Evolutionary conservation across 2,888 invertebrate genomes (phyloP).

Genomic region (Poecilus cupreus): DNA sequence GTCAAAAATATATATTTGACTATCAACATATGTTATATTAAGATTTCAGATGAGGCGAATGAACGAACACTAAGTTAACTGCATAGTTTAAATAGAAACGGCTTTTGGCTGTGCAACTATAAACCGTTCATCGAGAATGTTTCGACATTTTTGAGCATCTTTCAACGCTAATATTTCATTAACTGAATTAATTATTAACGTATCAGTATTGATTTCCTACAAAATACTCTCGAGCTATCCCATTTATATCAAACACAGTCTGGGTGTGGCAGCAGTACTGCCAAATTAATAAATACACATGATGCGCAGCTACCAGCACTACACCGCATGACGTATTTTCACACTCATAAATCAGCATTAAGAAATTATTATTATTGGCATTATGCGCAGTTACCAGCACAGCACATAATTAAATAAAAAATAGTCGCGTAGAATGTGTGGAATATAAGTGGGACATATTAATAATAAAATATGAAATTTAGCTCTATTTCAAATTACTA

Average conservation of each 20-base stretch:
- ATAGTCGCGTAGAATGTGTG: not conserved
- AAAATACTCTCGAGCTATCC: not conserved
- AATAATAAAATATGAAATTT: slow-evolving; percentile 8
- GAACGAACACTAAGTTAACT: slow-evolving; percentile 1
- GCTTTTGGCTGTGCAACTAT: not conserved
- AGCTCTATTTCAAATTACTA: not conserved
- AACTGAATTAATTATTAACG: slow-evolving; percentile 3
- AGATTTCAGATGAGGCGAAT: slow-evolving; percentile 42
- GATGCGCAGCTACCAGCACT: not conserved
- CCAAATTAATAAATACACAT: not conserved
- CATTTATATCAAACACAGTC: slow-evolving; percentile 17
- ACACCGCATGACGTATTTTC: not conserved
- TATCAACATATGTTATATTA: slow-evolving; percentile 46
- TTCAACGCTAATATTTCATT: slow-evolving; percentile 24
- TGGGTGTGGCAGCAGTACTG: not conserved
- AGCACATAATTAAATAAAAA: slow-evolving; percentile 15
- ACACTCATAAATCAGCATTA: not conserved
- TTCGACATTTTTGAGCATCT: slow-evolving; percentile 35
- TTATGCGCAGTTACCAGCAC: slow-evolving; percentile 16
- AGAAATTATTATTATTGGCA: not conserved
- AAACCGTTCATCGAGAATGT: not conserved
- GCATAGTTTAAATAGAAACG: not conserved
- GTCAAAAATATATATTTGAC: slow-evolving; percentile 58
- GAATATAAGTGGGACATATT: not conserved
- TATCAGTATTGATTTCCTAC: slow-evolving; percentile 15